These are phyloP conservation scores for Trachelus stipa DNA, from an alignment of 2,888 invertebrate species.

Conservation along the genomic window DNA sequence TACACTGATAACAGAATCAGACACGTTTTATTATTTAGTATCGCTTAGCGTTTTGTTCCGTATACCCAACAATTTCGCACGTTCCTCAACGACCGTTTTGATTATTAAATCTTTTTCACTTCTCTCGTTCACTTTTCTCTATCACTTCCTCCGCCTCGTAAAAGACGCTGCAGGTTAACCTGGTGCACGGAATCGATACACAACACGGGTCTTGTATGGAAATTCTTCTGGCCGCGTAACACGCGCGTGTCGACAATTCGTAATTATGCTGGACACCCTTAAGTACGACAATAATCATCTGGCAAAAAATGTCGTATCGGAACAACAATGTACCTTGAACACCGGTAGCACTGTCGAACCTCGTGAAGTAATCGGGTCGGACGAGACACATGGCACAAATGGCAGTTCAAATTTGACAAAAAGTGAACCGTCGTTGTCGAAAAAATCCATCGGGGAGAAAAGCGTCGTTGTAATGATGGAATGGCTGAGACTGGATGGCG, in stretches of 20 bases:
- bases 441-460: neutral
- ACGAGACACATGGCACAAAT: neutral
- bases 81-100: neutral
- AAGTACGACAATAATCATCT: neutral
- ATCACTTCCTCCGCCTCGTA: neutral
- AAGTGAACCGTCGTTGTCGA: neutral
- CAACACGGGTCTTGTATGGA: neutral
- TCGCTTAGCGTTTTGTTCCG: neutral
- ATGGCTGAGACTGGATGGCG: conserved; percentile 27
- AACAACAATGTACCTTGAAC: neutral
- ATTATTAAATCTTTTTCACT: neutral
- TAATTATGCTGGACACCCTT: neutral
- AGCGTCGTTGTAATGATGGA: conserved; percentile 24
- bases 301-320: neutral
- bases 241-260: neutral
- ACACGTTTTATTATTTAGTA: neutral
- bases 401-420: neutral
- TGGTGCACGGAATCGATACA: neutral
- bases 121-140: neutral
- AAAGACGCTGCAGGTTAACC: neutral
- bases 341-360: neutral
- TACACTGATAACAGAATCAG: neutral
- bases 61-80: neutral
- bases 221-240: neutral
- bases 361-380: neutral